Conservation (phyloP, 2,888 invertebrate species). For the Drosophila colorata region DNA sequence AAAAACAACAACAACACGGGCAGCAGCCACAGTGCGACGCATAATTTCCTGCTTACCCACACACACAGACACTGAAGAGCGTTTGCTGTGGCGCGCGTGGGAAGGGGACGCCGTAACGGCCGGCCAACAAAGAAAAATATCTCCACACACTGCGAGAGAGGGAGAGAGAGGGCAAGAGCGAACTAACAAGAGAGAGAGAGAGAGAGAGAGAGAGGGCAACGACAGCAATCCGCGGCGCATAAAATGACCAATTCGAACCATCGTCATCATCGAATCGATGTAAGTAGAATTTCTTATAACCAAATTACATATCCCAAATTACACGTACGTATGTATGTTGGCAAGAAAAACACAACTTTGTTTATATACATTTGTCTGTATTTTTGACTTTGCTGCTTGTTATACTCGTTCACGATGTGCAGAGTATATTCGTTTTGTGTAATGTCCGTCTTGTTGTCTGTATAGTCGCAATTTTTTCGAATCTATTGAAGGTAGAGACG, state of each 20-base stretch:
- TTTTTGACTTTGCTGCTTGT: no score
- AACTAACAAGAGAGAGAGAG: neutral
- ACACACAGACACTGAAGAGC: constrained; percentile 41
- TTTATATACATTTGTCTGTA: no score
- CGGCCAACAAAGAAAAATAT: constrained; percentile 70
- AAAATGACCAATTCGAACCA: constrained; percentile 79
- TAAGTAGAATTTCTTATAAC: constrained; percentile 54
- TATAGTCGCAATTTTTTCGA: no score
- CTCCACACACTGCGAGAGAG: constrained; percentile 17
- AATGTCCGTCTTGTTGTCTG: no score
- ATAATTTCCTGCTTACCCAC: constrained; percentile 75
- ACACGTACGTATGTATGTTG: constrained; percentile 8
- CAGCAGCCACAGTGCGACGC: constrained; percentile 68
- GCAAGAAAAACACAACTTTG: constrained; percentile 8
- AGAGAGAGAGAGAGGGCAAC: constrained; percentile 54
- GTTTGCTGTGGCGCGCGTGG: constrained; percentile 59
- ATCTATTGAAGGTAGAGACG: no score
- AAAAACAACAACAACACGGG: constrained; percentile 22
- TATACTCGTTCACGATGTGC: no score
- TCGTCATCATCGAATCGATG: constrained; percentile 71
- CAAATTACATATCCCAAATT: neutral
- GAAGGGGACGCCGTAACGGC: constrained; percentile 58
- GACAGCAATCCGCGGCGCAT: constrained; percentile 62
- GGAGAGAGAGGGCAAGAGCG: constrained; percentile 12
- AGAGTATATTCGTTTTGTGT: no score